Conservation (phyloP, 2,797 vertebrate species). For the Smutsia temminckii region DNA sequence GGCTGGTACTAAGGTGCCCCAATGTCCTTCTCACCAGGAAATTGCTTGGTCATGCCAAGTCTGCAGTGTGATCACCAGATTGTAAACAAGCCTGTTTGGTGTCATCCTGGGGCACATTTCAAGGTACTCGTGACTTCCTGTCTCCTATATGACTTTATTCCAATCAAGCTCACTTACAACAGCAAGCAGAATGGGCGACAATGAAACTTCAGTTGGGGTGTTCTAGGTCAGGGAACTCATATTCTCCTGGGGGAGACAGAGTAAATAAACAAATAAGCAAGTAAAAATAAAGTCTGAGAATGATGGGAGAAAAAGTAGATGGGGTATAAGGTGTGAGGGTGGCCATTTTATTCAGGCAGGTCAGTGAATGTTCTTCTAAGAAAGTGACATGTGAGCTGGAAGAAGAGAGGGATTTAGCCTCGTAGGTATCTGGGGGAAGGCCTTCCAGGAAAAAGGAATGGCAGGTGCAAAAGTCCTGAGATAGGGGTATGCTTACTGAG, state of each 20-base stretch:
- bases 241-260: background rate
- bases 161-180: background rate
- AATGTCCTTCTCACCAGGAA: background rate
- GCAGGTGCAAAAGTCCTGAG: constrained; percentile 1
- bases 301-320: background rate
- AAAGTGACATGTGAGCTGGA: background rate
- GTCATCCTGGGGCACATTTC: background rate
- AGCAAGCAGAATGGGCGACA: background rate
- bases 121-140: background rate
- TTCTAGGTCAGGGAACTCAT: background rate
- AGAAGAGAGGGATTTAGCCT: background rate
- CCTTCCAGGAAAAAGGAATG: background rate
- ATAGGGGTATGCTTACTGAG: background rate
- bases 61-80: background rate
- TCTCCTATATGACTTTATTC: background rate
- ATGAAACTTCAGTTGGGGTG: background rate
- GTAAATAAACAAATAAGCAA: background rate
- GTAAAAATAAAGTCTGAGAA: background rate
- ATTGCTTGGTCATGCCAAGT: background rate
- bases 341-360: background rate
- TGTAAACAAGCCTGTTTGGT: background rate
- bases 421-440: background rate
- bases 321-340: background rate
- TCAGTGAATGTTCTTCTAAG: background rate
- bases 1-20: background rate